Evolutionary conservation across 2,888 invertebrate species (phyloP).

Genomic region (Torymus aiolomorphi): DNA sequence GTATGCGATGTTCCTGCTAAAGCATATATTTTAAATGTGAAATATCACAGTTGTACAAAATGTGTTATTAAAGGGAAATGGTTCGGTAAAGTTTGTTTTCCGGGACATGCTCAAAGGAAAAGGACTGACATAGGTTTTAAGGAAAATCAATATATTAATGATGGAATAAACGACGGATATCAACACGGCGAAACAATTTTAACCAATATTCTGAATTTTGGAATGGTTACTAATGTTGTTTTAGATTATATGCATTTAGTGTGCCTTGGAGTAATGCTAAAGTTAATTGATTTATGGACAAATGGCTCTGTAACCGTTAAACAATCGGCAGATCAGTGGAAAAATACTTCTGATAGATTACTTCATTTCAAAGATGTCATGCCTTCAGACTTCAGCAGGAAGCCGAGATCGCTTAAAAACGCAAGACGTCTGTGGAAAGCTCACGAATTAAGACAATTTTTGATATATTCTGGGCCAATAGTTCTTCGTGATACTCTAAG

Average conservation of each 20-base stretch:
- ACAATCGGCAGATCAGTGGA: too few relatives aligned
- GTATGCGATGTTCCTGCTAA: too few relatives aligned
- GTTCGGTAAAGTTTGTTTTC: slow-evolving; percentile 3
- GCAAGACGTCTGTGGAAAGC: slow-evolving; percentile 45
- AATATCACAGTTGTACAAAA: slow-evolving; percentile 14
- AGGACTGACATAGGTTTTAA: slow-evolving; percentile 13
- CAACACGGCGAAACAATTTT: too few relatives aligned
- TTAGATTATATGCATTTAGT: slow-evolving; percentile 55
- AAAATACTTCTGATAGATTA: neutral
- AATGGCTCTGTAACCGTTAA: too few relatives aligned
- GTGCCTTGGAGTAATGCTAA: slow-evolving; percentile 43
- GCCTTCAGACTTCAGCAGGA: slow-evolving; percentile 47
- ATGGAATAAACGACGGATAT: neutral
- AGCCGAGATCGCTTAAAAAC: slow-evolving; percentile 39
- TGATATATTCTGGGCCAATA: slow-evolving; percentile 51
- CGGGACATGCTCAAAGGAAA: neutral
- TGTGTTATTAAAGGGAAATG: neutral
- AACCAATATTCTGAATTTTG: too few relatives aligned
- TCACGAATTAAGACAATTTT: slow-evolving; percentile 46
- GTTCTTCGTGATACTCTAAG: slow-evolving; percentile 43
- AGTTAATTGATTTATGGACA: too few relatives aligned
- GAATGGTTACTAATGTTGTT: too few relatives aligned
- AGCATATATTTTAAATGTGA: neutral
- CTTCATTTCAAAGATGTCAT: neutral
- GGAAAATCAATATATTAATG: neutral